phyloP scores from a whole-genome alignment of 2,888 invertebrate species.

The Metopia argyrocephala region DNA sequence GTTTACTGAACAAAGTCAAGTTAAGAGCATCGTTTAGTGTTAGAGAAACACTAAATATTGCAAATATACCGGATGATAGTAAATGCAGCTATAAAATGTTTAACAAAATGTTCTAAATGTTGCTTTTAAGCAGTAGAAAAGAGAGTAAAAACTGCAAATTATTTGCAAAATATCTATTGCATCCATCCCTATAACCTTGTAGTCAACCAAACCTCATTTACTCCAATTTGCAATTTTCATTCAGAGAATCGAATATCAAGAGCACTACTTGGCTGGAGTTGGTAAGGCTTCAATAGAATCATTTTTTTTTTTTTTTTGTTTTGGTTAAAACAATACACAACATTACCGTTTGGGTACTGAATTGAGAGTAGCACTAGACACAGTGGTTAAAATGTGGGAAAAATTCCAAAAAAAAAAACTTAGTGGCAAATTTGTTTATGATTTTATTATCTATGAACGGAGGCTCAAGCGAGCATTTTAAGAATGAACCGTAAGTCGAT shows the following conservation, averaged over 20 bases:
- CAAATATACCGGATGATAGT: conserved; percentile 1
- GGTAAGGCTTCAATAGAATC: no score
- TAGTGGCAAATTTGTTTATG: not conserved
- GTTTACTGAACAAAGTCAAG: conserved; percentile 50
- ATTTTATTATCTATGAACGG: no score
- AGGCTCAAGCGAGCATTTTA: no score
- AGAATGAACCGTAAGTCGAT: no score
- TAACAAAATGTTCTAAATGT: conserved; percentile 44
- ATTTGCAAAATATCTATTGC: conserved; percentile 34
- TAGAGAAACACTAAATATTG: conserved; percentile 32
- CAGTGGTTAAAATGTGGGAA: conserved; percentile 20
- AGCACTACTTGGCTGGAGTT: not conserved
- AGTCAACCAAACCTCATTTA: not conserved
- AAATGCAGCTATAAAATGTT: conserved; percentile 47
- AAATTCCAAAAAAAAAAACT: not conserved
- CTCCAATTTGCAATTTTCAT: not conserved
- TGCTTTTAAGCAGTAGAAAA: conserved; percentile 9
- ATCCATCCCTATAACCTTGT: not conserved
- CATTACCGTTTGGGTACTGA: conserved; percentile 15
- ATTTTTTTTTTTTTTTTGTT: no score
- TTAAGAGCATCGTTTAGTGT: not conserved
- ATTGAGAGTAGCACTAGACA: not conserved
- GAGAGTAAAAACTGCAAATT: conserved; percentile 33
- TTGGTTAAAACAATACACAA: conserved; percentile 8
- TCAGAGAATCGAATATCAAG: not conserved